Conservation (phyloP, 2,797 vertebrate genomes). For the Gymnocypris eckloni region DNA sequence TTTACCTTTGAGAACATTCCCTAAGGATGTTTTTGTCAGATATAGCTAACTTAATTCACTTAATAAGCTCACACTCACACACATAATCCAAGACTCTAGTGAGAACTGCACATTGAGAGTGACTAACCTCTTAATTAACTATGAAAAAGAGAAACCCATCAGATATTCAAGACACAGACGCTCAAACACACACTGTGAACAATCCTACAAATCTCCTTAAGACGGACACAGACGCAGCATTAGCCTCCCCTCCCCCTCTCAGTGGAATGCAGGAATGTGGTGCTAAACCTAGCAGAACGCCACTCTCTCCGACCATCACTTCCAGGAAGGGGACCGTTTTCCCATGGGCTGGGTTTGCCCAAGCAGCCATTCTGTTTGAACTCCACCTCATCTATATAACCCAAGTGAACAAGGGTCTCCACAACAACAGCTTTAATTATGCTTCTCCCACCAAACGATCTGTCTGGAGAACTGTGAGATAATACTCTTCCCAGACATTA, state of each 20-base stretch:
- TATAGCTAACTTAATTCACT: background rate
- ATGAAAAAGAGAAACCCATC: background rate
- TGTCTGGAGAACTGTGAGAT: slow-evolving; percentile 46
- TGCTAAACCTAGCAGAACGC: slow-evolving; percentile 53
- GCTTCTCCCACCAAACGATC: slow-evolving; percentile 33
- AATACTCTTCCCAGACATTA: slow-evolving; percentile 48
- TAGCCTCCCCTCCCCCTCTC: slow-evolving; percentile 49
- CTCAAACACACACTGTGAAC: slow-evolving; percentile 5
- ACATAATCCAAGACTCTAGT: slow-evolving; percentile 29
- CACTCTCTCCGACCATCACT: slow-evolving; percentile 54
- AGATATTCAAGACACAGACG: slow-evolving; percentile 6
- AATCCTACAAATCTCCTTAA: slow-evolving; percentile 24
- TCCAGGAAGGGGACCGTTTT: slow-evolving; percentile 56
- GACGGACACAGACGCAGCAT: slow-evolving; percentile 20
- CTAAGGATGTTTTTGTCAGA: background rate
- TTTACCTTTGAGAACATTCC: background rate
- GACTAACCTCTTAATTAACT: slow-evolving; percentile 5
- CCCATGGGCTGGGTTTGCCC: slow-evolving; percentile 37
- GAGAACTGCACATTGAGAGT: slow-evolving; percentile 42
- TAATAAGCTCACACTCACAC: slow-evolving; percentile 6
- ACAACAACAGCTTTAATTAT: slow-evolving; percentile 51
- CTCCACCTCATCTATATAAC: slow-evolving; percentile 38
- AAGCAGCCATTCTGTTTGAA: slow-evolving; percentile 40
- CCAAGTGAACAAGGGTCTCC: slow-evolving; percentile 37
- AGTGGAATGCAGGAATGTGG: slow-evolving; percentile 66